These are phyloP conservation scores for Xestia ashworthii DNA, from an alignment of 2,888 invertebrate genomes.

Conservation along the genomic window DNA sequence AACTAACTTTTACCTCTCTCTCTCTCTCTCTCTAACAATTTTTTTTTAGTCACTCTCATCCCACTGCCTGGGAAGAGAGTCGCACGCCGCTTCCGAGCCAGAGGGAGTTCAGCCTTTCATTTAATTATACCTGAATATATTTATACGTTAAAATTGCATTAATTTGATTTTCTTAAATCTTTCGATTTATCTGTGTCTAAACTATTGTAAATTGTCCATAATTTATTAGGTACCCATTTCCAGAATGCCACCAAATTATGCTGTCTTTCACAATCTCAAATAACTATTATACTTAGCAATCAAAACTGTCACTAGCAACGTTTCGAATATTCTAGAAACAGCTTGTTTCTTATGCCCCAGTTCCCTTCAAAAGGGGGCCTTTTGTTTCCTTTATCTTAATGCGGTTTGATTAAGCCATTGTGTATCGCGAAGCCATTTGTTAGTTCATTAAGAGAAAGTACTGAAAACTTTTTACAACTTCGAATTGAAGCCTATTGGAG, in stretches of 20 bases:
- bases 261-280: background rate
- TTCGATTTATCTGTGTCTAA: no score
- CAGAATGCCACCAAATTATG: no score
- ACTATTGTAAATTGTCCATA: background rate
- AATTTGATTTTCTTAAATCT: no score
- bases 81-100: no score
- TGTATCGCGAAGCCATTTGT: slow-evolving; percentile 84
- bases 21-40: no score
- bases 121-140: background rate
- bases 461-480: slow-evolving; percentile 66
- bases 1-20: no score
- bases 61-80: background rate
- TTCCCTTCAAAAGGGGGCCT: slow-evolving; percentile 70
- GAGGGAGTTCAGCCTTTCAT: no score
- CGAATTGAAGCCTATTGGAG: slow-evolving; percentile 63
- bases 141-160: no score
- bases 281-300: background rate
- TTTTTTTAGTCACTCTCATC: background rate
- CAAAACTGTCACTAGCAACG: background rate
- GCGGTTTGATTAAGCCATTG: slow-evolving; percentile 86
- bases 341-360: slow-evolving; percentile 33
- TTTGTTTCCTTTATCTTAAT: slow-evolving; percentile 86
- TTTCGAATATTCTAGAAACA: background rate
- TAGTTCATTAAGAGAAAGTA: slow-evolving; percentile 78
- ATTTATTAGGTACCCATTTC: background rate